Evolutionary conservation across 2,113 vertebrate species (phyloP).

Genomic region (Ciconia boyciana): DNA sequence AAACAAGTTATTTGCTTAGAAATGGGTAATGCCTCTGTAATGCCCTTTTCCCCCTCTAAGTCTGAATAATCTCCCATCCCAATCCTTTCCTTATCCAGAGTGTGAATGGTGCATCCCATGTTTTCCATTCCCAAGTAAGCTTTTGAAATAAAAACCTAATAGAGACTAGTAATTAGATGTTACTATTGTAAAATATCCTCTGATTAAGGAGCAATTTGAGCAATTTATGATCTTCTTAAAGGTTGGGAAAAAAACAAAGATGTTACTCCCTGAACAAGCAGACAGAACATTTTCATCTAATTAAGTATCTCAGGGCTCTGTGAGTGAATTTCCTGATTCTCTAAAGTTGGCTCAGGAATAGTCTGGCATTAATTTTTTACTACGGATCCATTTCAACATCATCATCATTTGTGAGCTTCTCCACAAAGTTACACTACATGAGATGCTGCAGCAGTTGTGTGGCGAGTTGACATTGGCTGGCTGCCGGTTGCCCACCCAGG

Average conservation of each 20-base stretch:
- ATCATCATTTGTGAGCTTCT: neutral
- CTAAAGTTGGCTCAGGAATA: neutral
- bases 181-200: neutral
- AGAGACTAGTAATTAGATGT: neutral
- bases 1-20: neutral
- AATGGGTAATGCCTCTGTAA: neutral
- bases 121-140: neutral
- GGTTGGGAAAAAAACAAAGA: neutral
- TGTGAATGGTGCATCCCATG: neutral
- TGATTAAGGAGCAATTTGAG: neutral
- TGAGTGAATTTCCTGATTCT: neutral
- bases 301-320: neutral
- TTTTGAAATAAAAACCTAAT: neutral
- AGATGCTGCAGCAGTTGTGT: neutral
- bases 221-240: neutral
- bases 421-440: neutral
- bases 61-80: neutral
- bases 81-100: neutral
- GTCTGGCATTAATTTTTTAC: neutral
- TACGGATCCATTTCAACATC: neutral
- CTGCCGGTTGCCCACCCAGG: neutral
- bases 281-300: neutral
- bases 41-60: neutral
- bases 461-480: rapidly evolving
- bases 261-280: neutral